A percentile compares a stretch with the other conserved stretches of the same genome.
These are phyloP conservation scores for Periophthalmodon schlosseri DNA, from an alignment of 2,113 vertebrate species.

Conservation along the genomic window DNA sequence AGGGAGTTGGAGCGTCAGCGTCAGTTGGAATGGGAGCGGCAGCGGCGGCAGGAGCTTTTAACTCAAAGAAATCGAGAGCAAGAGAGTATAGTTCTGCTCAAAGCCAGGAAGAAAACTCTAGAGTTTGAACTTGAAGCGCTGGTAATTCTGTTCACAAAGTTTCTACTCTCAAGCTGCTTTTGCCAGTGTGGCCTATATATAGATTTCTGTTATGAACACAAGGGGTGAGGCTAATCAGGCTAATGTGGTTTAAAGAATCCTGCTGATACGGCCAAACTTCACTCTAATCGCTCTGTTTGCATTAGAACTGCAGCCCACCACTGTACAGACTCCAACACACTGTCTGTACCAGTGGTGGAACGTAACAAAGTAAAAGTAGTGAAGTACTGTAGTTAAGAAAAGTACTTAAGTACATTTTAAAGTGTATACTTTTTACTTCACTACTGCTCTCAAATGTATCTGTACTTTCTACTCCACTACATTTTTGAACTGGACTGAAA, in stretches of 20 bases:
- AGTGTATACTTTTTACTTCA: too few species aligned
- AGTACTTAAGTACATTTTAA: too few species aligned
- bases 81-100: constrained; percentile 94
- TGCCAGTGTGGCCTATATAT: background rate
- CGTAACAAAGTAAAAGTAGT: too few species aligned
- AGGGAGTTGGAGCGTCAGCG: constrained; percentile 93
- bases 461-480: too few species aligned
- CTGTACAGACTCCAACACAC: too few species aligned
- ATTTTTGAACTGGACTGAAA: too few species aligned
- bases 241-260: background rate
- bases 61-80: constrained; percentile 95
- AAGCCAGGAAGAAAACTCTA: constrained; percentile 96
- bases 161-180: background rate
- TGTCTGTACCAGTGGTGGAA: too few species aligned
- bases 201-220: background rate
- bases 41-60: constrained; percentile 92
- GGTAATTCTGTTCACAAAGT: constrained; percentile 62
- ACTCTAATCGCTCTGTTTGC: background rate
- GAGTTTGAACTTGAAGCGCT: constrained; percentile 97
- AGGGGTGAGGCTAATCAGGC: background rate
- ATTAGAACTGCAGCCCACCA: background rate
- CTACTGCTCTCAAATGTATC: too few species aligned
- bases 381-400: too few species aligned
- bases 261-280: background rate
- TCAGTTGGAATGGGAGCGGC: constrained; percentile 96